phyloP scores from a whole-genome alignment of 2,113 vertebrate species.

The Fulica atra region DNA sequence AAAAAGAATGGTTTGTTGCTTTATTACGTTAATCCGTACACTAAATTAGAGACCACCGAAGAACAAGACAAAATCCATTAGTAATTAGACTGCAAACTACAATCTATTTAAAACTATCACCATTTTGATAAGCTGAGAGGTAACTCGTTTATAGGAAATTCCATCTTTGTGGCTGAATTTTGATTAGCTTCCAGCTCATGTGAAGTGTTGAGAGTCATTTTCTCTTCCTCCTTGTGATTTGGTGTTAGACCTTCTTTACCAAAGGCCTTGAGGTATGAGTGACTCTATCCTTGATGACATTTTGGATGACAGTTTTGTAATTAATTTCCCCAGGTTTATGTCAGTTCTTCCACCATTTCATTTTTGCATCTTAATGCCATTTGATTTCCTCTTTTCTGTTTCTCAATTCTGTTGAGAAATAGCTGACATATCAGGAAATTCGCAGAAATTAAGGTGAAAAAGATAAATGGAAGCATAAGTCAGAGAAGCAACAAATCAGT shows the following conservation, averaged over 20 bases:
- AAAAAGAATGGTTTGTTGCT: background rate
- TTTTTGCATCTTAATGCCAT: background rate
- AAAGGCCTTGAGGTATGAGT: background rate
- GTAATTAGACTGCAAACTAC: background rate
- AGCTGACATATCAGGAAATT: background rate
- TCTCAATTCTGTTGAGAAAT: background rate
- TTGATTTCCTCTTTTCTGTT: background rate
- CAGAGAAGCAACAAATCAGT: background rate
- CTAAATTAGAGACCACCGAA: background rate
- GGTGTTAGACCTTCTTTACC: background rate
- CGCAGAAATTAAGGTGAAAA: background rate
- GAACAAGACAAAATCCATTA: background rate
- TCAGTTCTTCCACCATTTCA: background rate
- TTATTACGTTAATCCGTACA: background rate
- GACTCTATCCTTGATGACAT: background rate
- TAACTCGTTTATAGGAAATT: background rate
- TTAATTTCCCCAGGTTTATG: background rate
- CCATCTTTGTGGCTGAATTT: background rate
- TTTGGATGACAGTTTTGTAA: background rate
- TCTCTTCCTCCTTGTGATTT: background rate
- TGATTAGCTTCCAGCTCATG: background rate
- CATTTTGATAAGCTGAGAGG: conserved; percentile 1
- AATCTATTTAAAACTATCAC: background rate
- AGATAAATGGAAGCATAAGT: background rate
- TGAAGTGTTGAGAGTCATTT: background rate